Evolutionary conservation across 1,140 invertebrate species (phyloP).

Genomic region (Saccostrea glomerata): DNA sequence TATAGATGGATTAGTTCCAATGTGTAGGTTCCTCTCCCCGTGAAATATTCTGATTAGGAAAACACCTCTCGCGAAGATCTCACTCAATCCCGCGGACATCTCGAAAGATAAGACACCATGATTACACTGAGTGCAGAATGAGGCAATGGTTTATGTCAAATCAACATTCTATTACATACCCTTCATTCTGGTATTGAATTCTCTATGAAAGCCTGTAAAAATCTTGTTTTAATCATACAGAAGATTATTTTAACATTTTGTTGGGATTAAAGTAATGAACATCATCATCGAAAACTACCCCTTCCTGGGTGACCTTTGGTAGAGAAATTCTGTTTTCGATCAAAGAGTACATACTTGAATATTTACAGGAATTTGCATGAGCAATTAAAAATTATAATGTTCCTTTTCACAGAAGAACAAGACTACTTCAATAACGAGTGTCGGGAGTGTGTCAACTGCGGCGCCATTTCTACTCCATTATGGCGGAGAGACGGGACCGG

Average conservation of each 20-base stretch:
- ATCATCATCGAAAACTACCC: neutral
- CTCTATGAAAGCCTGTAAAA: neutral
- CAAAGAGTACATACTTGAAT: neutral
- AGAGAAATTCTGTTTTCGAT: constrained; percentile 3
- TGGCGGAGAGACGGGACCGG: constrained; percentile 79
- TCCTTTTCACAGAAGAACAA: constrained; percentile 55
- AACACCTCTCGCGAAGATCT: constrained; percentile 16
- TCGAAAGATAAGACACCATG: constrained; percentile 4
- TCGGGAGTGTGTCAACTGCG: constrained; percentile 80
- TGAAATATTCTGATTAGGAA: constrained; percentile 29
- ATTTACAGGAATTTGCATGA: neutral
- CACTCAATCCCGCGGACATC: constrained; percentile 15
- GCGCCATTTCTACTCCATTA: constrained; percentile 78
- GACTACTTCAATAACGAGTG: constrained; percentile 73
- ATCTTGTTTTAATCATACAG: constrained; percentile 2
- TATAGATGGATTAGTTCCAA: constrained; percentile 14
- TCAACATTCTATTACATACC: neutral
- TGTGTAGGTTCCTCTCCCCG: neutral
- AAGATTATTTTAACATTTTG: constrained; percentile 1
- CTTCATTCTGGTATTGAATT: neutral
- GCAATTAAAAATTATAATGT: constrained; percentile 2
- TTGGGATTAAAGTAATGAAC: neutral
- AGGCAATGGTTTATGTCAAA: constrained; percentile 22
- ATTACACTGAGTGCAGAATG: neutral
- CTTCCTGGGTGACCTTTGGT: neutral